These are phyloP conservation scores for Phodopus roborovskii DNA, from an alignment of 2,113 vertebrate species.

Conservation along the genomic window DNA sequence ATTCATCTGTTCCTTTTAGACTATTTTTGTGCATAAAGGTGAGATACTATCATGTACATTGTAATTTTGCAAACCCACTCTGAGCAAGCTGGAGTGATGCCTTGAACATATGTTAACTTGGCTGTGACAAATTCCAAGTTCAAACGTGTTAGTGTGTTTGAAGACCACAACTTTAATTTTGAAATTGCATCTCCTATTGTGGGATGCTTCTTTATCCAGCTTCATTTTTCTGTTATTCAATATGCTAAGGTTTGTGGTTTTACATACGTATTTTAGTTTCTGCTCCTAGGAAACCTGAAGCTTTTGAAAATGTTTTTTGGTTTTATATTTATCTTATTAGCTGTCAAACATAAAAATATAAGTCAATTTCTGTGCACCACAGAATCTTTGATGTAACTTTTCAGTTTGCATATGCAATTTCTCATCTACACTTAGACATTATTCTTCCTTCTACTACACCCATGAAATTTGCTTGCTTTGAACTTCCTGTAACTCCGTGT, in stretches of 20 bases:
- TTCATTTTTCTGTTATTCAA: background rate
- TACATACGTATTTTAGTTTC: background rate
- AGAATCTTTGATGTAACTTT: background rate
- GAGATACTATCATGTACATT: background rate
- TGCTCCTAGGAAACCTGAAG: background rate
- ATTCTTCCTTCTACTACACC: background rate
- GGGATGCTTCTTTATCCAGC: background rate
- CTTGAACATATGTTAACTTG: background rate
- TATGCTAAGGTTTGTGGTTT: background rate
- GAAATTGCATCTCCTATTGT: background rate
- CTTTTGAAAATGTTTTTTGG: background rate
- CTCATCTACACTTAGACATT: background rate
- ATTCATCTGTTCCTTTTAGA: background rate
- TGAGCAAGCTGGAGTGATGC: background rate
- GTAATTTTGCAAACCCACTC: background rate
- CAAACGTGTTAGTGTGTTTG: background rate
- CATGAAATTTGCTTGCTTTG: background rate
- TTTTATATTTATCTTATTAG: background rate
- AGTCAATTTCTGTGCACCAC: background rate
- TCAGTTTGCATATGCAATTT: background rate
- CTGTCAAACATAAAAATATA: background rate
- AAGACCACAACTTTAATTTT: background rate
- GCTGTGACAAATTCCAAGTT: conserved; percentile 15
- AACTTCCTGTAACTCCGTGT: background rate
- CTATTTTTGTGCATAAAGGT: background rate